phyloP scores from a whole-genome alignment of 2,113 vertebrate genomes.

The Panthera uncia region DNA sequence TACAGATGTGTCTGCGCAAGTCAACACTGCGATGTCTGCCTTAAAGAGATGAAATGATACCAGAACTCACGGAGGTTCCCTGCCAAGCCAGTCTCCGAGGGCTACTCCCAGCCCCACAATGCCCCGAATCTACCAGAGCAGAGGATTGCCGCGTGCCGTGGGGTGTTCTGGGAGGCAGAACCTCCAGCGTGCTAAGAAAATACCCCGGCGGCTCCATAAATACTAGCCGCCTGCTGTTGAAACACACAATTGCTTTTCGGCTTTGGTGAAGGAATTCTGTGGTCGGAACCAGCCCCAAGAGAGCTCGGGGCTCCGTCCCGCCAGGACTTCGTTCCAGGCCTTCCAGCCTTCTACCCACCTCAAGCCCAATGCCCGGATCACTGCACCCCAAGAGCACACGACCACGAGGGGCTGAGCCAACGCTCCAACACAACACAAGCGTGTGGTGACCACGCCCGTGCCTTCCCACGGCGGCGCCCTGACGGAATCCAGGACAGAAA shows the following conservation, averaged over 20 bases:
- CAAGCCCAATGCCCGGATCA: fast-evolving
- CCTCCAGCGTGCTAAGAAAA: too few species aligned
- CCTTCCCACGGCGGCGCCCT: fast-evolving
- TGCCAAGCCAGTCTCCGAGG: background rate
- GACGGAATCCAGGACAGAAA: background rate
- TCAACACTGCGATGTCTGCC: background rate
- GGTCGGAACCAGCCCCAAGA: background rate
- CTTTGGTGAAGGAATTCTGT: fast-evolving
- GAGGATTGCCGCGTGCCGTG: background rate
- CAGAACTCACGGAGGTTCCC: background rate
- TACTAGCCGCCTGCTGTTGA: background rate
- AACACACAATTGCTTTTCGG: background rate
- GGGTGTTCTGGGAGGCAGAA: background rate
- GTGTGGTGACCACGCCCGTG: fast-evolving
- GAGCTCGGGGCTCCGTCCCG: fast-evolving
- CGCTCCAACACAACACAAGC: fast-evolving
- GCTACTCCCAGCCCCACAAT: background rate
- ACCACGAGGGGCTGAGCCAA: background rate
- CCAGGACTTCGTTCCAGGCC: background rate
- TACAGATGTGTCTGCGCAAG: background rate
- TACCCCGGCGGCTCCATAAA: too few species aligned
- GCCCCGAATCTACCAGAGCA: background rate
- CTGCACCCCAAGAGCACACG: background rate
- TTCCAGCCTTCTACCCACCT: too few species aligned
- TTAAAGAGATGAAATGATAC: background rate